Percentiles rank a stretch among this genome's conserved stretches.
Evolutionary conservation across 2,797 vertebrate genomes (phyloP).

Genomic region (Catharus ustulatus): DNA sequence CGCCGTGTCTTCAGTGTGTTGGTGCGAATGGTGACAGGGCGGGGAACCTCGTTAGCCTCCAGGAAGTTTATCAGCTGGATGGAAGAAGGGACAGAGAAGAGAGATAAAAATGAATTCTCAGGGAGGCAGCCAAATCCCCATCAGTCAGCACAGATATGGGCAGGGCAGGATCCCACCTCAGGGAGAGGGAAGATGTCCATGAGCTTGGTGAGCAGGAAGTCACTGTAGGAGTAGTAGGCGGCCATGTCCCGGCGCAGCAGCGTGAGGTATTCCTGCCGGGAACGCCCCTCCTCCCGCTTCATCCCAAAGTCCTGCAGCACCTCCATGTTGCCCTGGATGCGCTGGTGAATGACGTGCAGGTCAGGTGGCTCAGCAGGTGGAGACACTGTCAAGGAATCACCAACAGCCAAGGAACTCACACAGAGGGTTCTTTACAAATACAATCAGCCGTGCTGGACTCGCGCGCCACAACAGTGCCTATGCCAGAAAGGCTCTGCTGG

Average conservation of each 20-base stretch:
- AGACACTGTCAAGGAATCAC: constrained; percentile 63
- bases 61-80: constrained; percentile 91
- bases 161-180: constrained; percentile 79
- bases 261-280: constrained; percentile 85
- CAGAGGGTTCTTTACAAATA: not conserved
- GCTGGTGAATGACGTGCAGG: constrained; percentile 87
- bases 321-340: constrained; percentile 93
- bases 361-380: constrained; percentile 83
- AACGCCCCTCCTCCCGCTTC: constrained; percentile 87
- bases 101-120: not conserved
- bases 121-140: not conserved
- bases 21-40: constrained; percentile 93
- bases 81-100: not conserved
- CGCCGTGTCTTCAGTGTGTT: constrained; percentile 96
- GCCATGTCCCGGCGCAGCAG: constrained; percentile 89
- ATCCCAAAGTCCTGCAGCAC: constrained; percentile 87
- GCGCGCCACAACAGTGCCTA: accelerated
- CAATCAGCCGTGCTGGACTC: accelerated
- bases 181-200: constrained; percentile 92
- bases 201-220: constrained; percentile 87
- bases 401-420: accelerated
- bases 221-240: constrained; percentile 94
- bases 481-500: not conserved
- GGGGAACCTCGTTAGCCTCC: constrained; percentile 94
- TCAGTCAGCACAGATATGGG: accelerated